Evolutionary conservation across 2,113 vertebrate genomes (phyloP), one percentile per base, ranked within the genome.

Genomic region (Dissostichus mawsoni): DNA sequence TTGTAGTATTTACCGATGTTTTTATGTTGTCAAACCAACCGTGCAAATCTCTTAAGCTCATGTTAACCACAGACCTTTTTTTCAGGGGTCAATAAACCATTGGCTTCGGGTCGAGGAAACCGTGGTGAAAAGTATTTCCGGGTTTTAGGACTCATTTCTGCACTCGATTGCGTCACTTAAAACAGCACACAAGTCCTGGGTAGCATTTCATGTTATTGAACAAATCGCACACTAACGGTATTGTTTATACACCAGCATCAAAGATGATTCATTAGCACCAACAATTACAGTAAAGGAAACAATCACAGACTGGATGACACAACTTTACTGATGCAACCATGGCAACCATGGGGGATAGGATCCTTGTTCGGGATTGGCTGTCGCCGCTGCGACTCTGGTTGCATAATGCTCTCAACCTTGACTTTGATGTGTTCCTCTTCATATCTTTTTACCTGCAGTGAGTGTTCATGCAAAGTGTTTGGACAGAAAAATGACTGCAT

Each of bases 251-350:
- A 65, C 17, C 71, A 61, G 41, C 17, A 13, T 68, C 53, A 23
- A 13, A 57, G 10, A 50, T 53, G 13, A 84, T 64, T 76, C 17
- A 13, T 83, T 16, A 70, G 3, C 10, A 0, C 81, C 74, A 82
- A 70, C 72, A 80, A 69, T 69, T 36, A 61, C 58, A 61, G 48
- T 52, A 58, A 77, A 83, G 47, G n/a, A 53, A 78, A 48, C 0
- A 12, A 63, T 76, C 57, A 56, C 76, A 87, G 76, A 78, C 79
- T 63, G 77, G n/a, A 82, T 86, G 76, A 76, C 70, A 85, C 72
- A 81, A 87, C 63, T 74, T 77, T 64, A 78, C 76, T 61, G 61
- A 83, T 80, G 89, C 81, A 87, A 79, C 90, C 85, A 90, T 92
- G 77, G 88, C 83, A 90, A 91, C 91, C 74, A 41, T 62, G 7